These are phyloP conservation scores for Lithobates sylvaticus DNA, from an alignment of 2,797 vertebrate genomes.

Conservation along the genomic window DNA sequence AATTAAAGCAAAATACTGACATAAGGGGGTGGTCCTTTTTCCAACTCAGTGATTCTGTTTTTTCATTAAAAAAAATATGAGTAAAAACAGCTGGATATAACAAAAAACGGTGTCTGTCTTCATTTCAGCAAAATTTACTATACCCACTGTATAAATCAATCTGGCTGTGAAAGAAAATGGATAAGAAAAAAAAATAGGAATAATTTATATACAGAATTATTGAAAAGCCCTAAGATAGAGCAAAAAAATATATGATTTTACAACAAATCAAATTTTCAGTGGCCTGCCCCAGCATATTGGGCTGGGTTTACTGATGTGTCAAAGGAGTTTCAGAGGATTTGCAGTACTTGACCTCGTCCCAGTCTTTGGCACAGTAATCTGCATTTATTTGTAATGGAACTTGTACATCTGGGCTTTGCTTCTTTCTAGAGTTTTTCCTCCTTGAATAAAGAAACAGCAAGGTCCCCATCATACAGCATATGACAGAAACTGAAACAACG, in stretches of 20 bases:
- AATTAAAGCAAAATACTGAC: too few species aligned
- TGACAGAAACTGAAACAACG: slow-evolving; percentile 30
- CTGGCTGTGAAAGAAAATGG: too few species aligned
- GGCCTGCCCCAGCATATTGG: background rate
- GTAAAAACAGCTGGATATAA: too few species aligned
- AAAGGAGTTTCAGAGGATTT: background rate
- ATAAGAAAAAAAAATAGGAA: too few species aligned
- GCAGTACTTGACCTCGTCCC: slow-evolving; percentile 40
- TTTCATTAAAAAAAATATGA: too few species aligned
- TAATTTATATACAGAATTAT: too few species aligned
- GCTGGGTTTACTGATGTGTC: background rate
- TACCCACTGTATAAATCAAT: too few species aligned
- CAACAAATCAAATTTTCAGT: slow-evolving; percentile 15
- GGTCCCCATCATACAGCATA: slow-evolving; percentile 38
- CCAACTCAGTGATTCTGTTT: too few species aligned
- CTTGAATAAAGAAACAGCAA: slow-evolving; percentile 48
- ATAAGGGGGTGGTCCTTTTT: too few species aligned
- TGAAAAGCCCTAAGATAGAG: slow-evolving; percentile 18
- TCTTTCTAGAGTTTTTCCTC: slow-evolving; percentile 44
- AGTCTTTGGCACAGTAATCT: slow-evolving; percentile 47
- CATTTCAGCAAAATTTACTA: too few species aligned
- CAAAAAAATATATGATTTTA: slow-evolving; percentile 25
- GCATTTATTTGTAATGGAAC: slow-evolving; percentile 53
- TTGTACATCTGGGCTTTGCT: slow-evolving; percentile 46
- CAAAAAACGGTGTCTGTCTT: too few species aligned